Evolutionary conservation across 2,113 vertebrate genomes (phyloP).

Genomic region (Aythya baeri): DNA sequence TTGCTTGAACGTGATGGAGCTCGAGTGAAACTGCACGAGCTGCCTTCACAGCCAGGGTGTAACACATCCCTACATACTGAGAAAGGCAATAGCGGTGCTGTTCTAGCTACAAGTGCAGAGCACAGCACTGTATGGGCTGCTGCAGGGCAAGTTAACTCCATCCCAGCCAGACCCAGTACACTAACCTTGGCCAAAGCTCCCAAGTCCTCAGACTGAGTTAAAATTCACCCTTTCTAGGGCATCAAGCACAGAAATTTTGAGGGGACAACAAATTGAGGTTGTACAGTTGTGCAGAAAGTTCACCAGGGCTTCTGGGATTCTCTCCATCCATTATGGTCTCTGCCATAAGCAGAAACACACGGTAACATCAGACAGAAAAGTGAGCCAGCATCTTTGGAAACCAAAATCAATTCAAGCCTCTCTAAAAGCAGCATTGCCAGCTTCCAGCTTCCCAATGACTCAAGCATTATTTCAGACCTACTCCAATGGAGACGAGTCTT

Average conservation of each 20-base stretch:
- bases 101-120: too few relatives aligned
- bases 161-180: too few relatives aligned
- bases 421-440: background rate
- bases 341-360: background rate
- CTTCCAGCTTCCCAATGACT: background rate
- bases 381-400: background rate
- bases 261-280: background rate
- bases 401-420: background rate
- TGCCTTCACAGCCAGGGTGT: background rate
- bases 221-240: background rate
- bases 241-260: background rate
- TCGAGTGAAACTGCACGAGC: rapidly evolving
- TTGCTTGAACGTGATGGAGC: background rate
- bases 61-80: background rate
- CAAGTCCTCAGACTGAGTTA: background rate
- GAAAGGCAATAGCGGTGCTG: background rate
- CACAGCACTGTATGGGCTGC: too few relatives aligned
- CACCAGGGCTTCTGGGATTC: background rate
- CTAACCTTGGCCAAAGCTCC: background rate
- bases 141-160: too few relatives aligned
- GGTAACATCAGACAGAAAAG: background rate
- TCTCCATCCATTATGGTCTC: background rate
- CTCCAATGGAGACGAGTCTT: background rate
- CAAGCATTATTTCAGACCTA: background rate
- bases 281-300: background rate